phyloP scores from a whole-genome alignment of 2,797 vertebrate species.

The Enteromius anoplus region DNA sequence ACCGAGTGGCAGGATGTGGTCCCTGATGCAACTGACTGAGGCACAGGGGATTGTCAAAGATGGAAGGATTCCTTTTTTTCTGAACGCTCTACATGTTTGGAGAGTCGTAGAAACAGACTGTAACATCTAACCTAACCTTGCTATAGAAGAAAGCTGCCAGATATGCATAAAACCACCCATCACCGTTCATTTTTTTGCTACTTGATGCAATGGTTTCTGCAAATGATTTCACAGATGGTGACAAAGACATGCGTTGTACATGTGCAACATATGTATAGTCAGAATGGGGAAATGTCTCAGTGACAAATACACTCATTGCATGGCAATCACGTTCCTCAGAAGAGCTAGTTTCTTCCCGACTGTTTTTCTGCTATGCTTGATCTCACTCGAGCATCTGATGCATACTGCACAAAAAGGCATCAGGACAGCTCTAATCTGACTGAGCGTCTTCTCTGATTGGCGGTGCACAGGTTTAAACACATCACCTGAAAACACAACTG shows the following conservation, averaged over 20 bases:
- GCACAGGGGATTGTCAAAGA: background rate
- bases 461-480: background rate
- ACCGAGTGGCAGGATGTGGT: constrained; percentile 25
- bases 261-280: background rate
- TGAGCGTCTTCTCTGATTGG: background rate
- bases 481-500: background rate
- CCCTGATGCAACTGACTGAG: background rate
- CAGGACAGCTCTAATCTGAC: background rate
- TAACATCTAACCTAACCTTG: too few relatives aligned
- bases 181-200: too few relatives aligned
- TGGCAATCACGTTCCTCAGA: background rate
- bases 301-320: background rate
- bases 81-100: constrained; percentile 1
- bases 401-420: background rate
- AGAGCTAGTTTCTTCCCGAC: background rate
- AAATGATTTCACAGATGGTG: background rate
- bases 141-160: background rate
- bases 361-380: background rate
- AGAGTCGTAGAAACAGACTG: background rate
- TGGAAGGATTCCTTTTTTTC: background rate
- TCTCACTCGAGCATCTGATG: background rate
- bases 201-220: background rate
- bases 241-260: background rate
- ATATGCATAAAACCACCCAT: background rate
- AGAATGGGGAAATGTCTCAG: constrained; percentile 4